phyloP scores from a whole-genome alignment of 2,888 invertebrate species.

The Euplagia quadripunctaria region DNA sequence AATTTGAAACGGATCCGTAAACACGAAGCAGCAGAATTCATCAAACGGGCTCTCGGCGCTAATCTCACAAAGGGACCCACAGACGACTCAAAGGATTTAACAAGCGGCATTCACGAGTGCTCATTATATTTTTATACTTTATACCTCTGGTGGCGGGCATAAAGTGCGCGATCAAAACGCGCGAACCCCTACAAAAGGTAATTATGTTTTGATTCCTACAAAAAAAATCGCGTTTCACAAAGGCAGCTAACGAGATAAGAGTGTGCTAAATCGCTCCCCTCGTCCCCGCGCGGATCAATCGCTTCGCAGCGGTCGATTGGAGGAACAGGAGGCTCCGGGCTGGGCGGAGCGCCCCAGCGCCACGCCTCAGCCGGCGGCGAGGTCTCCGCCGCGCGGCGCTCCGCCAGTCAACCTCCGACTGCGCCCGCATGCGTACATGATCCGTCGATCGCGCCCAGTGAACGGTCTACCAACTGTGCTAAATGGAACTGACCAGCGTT shows the following conservation, averaged over 20 bases:
- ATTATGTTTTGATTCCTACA: conserved; percentile 87
- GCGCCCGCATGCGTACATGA: conserved; percentile 86
- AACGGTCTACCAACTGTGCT: conserved; percentile 70
- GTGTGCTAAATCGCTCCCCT: conserved; percentile 86
- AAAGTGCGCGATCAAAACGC: conserved; percentile 86
- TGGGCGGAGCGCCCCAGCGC: conserved; percentile 45
- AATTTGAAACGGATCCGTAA: conserved; percentile 84
- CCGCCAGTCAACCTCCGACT: conserved; percentile 84
- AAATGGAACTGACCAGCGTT: conserved; percentile 85
- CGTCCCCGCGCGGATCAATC: conserved; percentile 83
- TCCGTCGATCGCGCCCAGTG: conserved; percentile 76
- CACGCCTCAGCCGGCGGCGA: conserved; percentile 59
- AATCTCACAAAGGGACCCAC: conserved; percentile 80
- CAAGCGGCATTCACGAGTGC: conserved; percentile 84
- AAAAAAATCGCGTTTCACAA: conserved; percentile 87
- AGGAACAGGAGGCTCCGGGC: conserved; percentile 66
- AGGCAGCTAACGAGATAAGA: conserved; percentile 88
- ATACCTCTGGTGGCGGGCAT: conserved; percentile 79
- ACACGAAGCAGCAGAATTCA: conserved; percentile 67
- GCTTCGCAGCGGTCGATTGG: conserved; percentile 82
- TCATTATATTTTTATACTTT: conserved; percentile 88
- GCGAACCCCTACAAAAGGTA: conserved; percentile 87
- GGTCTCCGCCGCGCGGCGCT: conserved; percentile 64
- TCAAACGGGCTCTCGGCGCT: conserved; percentile 69
- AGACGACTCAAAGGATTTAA: conserved; percentile 85